A percentile compares a stretch with the other conserved stretches of the same genome.
phyloP scores from a whole-genome alignment of 2,113 vertebrate species.

The Elephas maximus region DNA sequence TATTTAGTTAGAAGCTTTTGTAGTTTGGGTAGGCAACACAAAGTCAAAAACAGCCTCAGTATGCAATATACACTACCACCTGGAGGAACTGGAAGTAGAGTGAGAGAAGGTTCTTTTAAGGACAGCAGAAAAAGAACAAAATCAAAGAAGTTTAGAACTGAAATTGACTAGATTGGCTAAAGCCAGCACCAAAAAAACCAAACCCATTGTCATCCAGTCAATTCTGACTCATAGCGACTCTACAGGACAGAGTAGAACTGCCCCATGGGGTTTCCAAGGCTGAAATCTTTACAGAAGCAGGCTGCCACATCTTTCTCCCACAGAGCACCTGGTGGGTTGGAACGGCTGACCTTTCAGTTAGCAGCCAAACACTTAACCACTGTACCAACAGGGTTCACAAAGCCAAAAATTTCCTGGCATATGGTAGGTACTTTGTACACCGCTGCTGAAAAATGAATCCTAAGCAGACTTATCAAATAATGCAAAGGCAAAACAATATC shows the following conservation, averaged over 20 bases:
- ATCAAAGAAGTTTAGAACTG: constrained; percentile 11
- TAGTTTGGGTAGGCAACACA: neutral
- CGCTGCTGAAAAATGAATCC: constrained; percentile 31
- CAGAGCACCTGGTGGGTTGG: neutral
- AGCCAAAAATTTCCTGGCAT: neutral
- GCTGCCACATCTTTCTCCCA: neutral
- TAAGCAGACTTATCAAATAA: constrained; percentile 13
- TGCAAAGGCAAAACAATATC: neutral
- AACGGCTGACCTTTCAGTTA: neutral
- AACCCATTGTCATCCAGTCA: neutral
- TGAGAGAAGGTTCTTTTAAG: neutral
- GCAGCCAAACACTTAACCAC: neutral
- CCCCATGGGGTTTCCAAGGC: neutral
- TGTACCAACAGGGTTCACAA: neutral
- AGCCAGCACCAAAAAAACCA: neutral
- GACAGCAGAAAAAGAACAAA: neutral
- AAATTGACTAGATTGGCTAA: neutral
- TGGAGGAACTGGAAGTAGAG: neutral
- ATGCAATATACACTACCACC: neutral
- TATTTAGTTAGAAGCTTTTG: constrained; percentile 20
- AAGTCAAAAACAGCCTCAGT: neutral
- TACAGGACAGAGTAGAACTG: neutral
- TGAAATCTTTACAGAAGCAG: neutral
- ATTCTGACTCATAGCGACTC: neutral
- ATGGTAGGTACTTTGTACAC: neutral